phyloP scores from a whole-genome alignment of 2,888 invertebrate species.

The Belgica antarctica region DNA sequence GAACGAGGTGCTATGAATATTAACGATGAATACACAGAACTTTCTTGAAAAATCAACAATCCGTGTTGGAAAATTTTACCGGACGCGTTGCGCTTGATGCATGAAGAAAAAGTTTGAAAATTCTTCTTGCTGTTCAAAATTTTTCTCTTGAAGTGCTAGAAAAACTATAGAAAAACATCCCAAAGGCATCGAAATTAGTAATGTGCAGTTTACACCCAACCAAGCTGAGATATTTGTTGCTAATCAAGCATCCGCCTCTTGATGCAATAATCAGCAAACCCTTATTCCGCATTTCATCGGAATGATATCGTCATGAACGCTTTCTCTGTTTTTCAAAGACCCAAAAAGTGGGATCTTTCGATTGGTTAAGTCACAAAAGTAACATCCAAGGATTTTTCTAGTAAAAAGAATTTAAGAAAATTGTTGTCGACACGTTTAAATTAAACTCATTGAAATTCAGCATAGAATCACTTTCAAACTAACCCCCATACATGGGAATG shows the following conservation, averaged over 20 bases:
- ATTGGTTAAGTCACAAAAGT: no score
- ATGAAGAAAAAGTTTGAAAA: no score
- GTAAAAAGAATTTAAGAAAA: no score
- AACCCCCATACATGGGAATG: no score
- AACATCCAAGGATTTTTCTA: no score
- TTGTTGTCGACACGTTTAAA: no score
- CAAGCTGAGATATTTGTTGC: neutral
- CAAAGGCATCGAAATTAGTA: slow-evolving; percentile 5
- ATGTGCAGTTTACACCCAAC: neutral
- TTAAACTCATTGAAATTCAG: no score
- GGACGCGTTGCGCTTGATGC: neutral
- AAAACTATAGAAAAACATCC: neutral
- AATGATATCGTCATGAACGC: slow-evolving; percentile 10
- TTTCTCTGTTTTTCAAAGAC: slow-evolving; percentile 4
- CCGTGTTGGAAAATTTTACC: neutral
- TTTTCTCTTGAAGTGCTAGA: neutral
- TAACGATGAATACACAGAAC: slow-evolving; percentile 8
- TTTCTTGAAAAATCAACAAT: no score
- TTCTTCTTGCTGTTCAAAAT: neutral
- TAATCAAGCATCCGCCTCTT: slow-evolving; percentile 5
- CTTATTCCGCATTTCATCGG: neutral
- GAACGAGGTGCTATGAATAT: neutral
- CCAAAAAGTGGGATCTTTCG: no score
- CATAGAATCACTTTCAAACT: no score
- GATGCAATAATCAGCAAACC: slow-evolving; percentile 1